A percentile compares a stretch with the other conserved stretches of the same genome.
Conservation (phyloP, 2,888 invertebrate genomes). For the Malthinus flaveolus region DNA sequence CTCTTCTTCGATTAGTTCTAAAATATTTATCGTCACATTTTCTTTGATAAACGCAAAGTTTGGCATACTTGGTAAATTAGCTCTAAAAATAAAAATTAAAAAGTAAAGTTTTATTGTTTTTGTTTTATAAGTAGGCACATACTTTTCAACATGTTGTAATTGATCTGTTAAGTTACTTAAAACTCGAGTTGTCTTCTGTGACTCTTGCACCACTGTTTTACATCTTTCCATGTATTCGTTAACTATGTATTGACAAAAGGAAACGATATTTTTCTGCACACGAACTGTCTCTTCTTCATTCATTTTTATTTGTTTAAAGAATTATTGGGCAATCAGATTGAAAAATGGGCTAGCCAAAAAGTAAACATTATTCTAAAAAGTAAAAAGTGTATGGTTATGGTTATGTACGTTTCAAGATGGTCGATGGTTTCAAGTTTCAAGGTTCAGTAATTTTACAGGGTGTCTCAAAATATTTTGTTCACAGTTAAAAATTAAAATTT, state of each 20-base stretch:
- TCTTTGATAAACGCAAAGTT: conserved; percentile 54
- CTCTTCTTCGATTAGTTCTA: conserved; percentile 55
- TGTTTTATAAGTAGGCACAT: conserved; percentile 12
- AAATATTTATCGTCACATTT: conserved; percentile 54
- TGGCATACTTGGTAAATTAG: conserved; percentile 54
- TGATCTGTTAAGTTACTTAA: conserved; percentile 60
- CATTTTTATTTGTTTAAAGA: conserved; percentile 22
- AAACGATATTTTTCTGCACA: conserved; percentile 59
- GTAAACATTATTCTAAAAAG: too few relatives aligned
- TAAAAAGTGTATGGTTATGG: too few relatives aligned
- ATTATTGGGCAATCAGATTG: not conserved
- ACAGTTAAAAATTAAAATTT: too few relatives aligned
- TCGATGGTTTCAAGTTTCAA: too few relatives aligned
- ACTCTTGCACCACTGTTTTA: conserved; percentile 57
- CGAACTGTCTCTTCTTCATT: conserved; percentile 39
- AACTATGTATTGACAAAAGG: conserved; percentile 58
- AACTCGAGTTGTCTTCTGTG: conserved; percentile 57
- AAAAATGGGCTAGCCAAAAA: too few relatives aligned
- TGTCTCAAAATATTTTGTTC: too few relatives aligned
- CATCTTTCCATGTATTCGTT: conserved; percentile 57
- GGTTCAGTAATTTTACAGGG: too few relatives aligned
- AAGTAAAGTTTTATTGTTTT: not conserved
- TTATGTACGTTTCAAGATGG: too few relatives aligned
- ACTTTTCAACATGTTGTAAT: conserved; percentile 58
- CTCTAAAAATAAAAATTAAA: conserved; percentile 49